Evolutionary conservation across 2,888 invertebrate genomes (phyloP).

Genomic region (Volucella inflata): DNA sequence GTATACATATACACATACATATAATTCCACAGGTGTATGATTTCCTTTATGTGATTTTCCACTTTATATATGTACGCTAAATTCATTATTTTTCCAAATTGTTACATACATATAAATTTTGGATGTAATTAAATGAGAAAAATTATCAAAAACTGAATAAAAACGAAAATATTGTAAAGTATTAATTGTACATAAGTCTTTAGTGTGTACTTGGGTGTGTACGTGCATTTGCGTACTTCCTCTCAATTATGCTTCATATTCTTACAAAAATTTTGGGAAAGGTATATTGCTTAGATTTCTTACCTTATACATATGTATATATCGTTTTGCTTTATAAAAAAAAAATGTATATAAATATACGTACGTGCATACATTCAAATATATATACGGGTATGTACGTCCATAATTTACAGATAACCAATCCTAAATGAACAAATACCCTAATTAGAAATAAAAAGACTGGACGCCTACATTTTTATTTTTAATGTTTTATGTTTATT

Average conservation of each 20-base stretch:
- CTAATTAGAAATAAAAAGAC: too few relatives aligned
- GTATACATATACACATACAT: slow-evolving; percentile 76
- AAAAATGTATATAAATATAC: neutral
- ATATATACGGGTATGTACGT: slow-evolving; percentile 71
- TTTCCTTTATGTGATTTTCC: too few relatives aligned
- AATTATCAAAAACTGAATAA: too few relatives aligned
- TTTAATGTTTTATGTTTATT: slow-evolving; percentile 9
- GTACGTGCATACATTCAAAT: slow-evolving; percentile 73
- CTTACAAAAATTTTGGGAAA: slow-evolving; percentile 51
- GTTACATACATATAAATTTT: slow-evolving; percentile 61
- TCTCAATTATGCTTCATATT: slow-evolving; percentile 11
- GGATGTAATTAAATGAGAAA: too few relatives aligned
- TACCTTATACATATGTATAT: slow-evolving; percentile 28
- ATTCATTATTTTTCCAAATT: slow-evolving; percentile 71
- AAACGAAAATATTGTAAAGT: too few relatives aligned
- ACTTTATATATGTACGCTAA: too few relatives aligned
- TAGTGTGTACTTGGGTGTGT: slow-evolving; percentile 65
- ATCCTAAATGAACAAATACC: too few relatives aligned
- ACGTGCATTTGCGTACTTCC: slow-evolving; percentile 14
- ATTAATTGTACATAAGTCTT: slow-evolving; percentile 1
- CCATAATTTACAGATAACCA: too few relatives aligned
- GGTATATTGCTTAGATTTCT: slow-evolving; percentile 67
- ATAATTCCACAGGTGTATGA: slow-evolving; percentile 68
- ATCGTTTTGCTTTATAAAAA: neutral
- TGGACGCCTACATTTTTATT: too few relatives aligned